These are phyloP conservation scores for Erythrolamprus reginae DNA, from an alignment of 2,113 vertebrate species.

Conservation along the genomic window DNA sequence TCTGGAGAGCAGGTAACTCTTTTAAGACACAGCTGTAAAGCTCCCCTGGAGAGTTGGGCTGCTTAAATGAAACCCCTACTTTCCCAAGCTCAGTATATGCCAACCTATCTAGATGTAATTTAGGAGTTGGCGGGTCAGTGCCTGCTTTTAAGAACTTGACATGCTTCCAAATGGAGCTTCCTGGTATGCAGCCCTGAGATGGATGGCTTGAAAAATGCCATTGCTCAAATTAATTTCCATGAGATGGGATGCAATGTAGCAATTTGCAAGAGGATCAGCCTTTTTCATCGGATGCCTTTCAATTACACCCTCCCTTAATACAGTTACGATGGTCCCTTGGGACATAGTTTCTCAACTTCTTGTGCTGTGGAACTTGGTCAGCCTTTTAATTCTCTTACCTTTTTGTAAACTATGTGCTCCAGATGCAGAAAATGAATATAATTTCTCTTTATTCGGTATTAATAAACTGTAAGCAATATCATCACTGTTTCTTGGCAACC, in stretches of 20 bases:
- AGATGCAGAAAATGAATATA: conserved; percentile 59
- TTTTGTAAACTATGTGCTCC: conserved; percentile 55
- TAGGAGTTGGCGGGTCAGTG: conserved; percentile 35
- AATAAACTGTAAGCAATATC: conserved; percentile 62
- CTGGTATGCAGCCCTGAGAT: neutral
- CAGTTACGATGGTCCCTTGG: conserved; percentile 4
- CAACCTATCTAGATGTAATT: conserved; percentile 44
- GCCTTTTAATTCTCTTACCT: conserved; percentile 51
- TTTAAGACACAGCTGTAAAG: conserved; percentile 10
- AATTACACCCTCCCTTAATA: conserved; percentile 20
- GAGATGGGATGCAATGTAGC: conserved; percentile 26
- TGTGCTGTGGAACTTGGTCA: conserved; percentile 35
- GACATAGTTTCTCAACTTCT: conserved; percentile 21
- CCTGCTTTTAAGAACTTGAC: conserved; percentile 31
- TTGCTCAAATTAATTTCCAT: conserved; percentile 33
- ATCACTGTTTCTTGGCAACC: conserved; percentile 48
- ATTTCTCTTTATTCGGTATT: conserved; percentile 61
- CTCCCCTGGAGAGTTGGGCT: neutral
- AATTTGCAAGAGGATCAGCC: conserved; percentile 33
- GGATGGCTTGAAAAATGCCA: conserved; percentile 7
- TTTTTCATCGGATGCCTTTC: conserved; percentile 27
- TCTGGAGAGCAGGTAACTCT: neutral
- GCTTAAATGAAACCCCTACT: conserved; percentile 30
- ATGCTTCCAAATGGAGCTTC: conserved; percentile 20
- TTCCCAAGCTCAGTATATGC: conserved; percentile 18